Percentiles rank a stretch among this genome's conserved stretches.
Conservation (phyloP, 2,797 vertebrate species). For the Thamnophis elegans region DNA sequence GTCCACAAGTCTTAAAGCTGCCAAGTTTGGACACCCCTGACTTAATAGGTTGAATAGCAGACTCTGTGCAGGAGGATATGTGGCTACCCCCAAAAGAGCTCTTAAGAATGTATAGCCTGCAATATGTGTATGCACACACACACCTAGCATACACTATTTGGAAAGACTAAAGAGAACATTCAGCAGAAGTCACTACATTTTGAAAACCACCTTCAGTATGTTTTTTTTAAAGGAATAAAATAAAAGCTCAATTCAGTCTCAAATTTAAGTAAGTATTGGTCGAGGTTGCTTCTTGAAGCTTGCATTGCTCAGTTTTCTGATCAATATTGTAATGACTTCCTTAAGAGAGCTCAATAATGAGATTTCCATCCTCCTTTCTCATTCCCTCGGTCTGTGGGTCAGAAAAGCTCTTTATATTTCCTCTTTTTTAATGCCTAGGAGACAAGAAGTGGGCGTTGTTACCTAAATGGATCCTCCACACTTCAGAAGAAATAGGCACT, state of each 20-base stretch:
- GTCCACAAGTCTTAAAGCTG: no score
- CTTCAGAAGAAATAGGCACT: neutral
- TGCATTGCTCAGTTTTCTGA: neutral
- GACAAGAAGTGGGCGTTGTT: neutral
- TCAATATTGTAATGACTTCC: neutral
- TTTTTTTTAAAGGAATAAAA: neutral
- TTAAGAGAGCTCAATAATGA: neutral
- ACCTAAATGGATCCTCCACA: neutral
- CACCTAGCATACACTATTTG: neutral
- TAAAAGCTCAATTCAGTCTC: neutral
- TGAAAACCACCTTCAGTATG: neutral
- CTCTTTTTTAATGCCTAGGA: neutral
- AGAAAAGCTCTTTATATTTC: neutral
- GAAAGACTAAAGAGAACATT: neutral
- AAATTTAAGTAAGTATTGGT: neutral
- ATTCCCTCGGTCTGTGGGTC: neutral
- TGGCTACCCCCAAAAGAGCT: neutral
- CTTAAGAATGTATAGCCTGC: neutral
- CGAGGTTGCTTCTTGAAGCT: neutral
- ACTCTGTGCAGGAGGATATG: neutral
- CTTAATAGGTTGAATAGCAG: neutral
- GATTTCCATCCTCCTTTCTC: neutral
- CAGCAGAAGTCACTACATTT: neutral
- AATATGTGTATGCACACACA: neutral
- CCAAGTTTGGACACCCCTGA: no score